Base-by-base conservation (phyloP, 30 jellyfish, hydroid and myxozoan genomes). In the Sanderia malayensis region DNA sequence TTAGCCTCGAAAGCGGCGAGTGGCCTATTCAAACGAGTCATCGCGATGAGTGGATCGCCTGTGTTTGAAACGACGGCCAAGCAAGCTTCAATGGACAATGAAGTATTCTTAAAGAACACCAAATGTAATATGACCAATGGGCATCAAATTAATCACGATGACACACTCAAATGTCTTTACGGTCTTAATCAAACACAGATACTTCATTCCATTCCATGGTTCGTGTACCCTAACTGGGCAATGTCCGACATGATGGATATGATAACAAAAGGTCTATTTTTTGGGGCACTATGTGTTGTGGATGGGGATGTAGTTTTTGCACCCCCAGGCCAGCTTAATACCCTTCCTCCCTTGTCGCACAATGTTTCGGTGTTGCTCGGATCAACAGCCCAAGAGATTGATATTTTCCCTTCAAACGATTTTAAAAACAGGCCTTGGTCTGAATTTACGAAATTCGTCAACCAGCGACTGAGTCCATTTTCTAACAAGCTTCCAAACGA, bases 11-110 rank as follows among this genome's bases (percentile, higher is more conserved):
- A 64, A 26, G 21, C 29, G 46, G 92, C 96, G 3, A 74, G 26
- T 24, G 96, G 92, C 2, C 52, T 87, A 60, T 87, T 87, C 61
- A 82, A 74, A 3, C 28, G 47, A 26, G 95, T 82, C 2, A 73
- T 87, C 26, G 62, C 86, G 18, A 79, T 72, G 95, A 87, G 96
- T 67, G 96, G 91, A 1, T 63, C 92, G 10, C 76, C 92, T n/a
- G 68, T 67, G 13, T 71, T 79, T 60, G 67, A 46, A 22, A 80
- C 61, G 58, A 62, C 95, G 4, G 45, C 65, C 11, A 37, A 27
- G 19, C 86, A 71, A 25, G 96, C 96, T 0, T 61, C 92, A 7
- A 58, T 1, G 19, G 92, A 87, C 32, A 87, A 87, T 49, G 65
- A 72, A 47, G 69, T 87, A 21, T 79, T 87, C 53, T 28, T 87